Conservation (phyloP, 2,797 vertebrate genomes). For the Clarias laeviceps region DNA sequence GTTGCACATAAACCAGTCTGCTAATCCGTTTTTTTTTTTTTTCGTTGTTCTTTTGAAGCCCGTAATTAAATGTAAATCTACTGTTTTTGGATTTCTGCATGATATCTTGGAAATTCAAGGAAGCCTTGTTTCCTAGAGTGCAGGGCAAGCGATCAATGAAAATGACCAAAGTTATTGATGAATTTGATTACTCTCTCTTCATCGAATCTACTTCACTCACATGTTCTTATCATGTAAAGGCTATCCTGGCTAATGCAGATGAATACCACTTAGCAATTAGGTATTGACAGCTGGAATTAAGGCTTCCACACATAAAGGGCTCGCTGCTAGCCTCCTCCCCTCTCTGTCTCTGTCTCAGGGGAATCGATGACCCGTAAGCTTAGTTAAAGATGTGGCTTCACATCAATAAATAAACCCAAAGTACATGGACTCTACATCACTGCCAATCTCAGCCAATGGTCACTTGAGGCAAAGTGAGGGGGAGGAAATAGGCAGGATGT, state of each 20-base stretch:
- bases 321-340: not conserved
- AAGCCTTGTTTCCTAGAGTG: not conserved
- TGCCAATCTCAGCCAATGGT: slow-evolving; percentile 36
- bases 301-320: slow-evolving; percentile 55
- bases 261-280: slow-evolving; percentile 49
- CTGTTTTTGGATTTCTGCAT: not conserved
- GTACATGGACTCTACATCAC: slow-evolving; percentile 49
- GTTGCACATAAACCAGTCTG: too few relatives aligned
- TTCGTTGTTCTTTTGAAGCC: not conserved
- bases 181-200: slow-evolving; percentile 39
- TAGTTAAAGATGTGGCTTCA: slow-evolving; percentile 31
- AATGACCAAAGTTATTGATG: slow-evolving; percentile 6
- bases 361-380: slow-evolving; percentile 42
- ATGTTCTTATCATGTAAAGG: slow-evolving; percentile 49
- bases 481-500: slow-evolving; percentile 13
- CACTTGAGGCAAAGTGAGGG: slow-evolving; percentile 21
- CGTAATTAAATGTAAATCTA: not conserved
- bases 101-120: not conserved
- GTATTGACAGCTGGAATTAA: slow-evolving; percentile 58
- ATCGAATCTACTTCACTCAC: slow-evolving; percentile 38
- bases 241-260: slow-evolving; percentile 48
- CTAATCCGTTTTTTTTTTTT: too few relatives aligned
- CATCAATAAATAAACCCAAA: slow-evolving; percentile 53
- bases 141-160: too few relatives aligned
- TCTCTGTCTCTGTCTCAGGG: slow-evolving; percentile 15